Conservation (phyloP, 2,888 invertebrate species). For the Eurytoma californica region DNA sequence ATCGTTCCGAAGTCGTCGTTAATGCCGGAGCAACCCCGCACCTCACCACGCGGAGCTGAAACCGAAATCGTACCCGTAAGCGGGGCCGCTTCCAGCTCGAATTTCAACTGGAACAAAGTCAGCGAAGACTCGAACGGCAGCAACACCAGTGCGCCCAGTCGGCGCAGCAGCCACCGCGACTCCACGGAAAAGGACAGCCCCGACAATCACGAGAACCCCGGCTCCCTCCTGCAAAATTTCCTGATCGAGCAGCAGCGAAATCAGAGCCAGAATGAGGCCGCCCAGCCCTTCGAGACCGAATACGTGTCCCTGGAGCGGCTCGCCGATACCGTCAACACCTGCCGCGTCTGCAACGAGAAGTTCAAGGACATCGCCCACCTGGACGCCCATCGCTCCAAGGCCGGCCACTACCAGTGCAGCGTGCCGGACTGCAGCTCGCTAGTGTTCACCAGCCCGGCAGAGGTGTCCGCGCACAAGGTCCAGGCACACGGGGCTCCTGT, state of each 20-base stretch:
- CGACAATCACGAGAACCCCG: conserved; percentile 63
- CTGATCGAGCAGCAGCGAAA: conserved; percentile 69
- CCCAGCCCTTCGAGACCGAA: conserved; percentile 75
- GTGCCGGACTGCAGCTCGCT: conserved; percentile 70
- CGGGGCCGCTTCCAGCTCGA: neutral
- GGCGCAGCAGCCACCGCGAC: neutral
- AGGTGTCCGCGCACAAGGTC: conserved; percentile 69
- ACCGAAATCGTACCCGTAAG: conserved; percentile 55
- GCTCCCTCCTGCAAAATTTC: conserved; percentile 69
- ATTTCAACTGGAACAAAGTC: conserved; percentile 65
- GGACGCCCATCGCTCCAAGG: conserved; percentile 77
- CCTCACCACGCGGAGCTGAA: conserved; percentile 33
- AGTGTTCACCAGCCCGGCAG: conserved; percentile 67
- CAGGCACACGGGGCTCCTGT: conserved; percentile 69
- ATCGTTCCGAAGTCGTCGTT: conserved; percentile 57
- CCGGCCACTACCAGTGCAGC: conserved; percentile 78
- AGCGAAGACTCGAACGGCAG: conserved; percentile 25
- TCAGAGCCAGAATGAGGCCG: conserved; percentile 64
- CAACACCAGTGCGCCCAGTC: conserved; percentile 31
- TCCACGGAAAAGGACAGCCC: conserved; percentile 53
- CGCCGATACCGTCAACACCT: conserved; percentile 78
- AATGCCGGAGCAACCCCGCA: conserved; percentile 48
- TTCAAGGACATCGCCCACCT: conserved; percentile 78
- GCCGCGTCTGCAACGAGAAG: conserved; percentile 80
- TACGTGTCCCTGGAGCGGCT: conserved; percentile 81